phyloP scores from a whole-genome alignment of 2,888 invertebrate species.

The Conomelus anceps region DNA sequence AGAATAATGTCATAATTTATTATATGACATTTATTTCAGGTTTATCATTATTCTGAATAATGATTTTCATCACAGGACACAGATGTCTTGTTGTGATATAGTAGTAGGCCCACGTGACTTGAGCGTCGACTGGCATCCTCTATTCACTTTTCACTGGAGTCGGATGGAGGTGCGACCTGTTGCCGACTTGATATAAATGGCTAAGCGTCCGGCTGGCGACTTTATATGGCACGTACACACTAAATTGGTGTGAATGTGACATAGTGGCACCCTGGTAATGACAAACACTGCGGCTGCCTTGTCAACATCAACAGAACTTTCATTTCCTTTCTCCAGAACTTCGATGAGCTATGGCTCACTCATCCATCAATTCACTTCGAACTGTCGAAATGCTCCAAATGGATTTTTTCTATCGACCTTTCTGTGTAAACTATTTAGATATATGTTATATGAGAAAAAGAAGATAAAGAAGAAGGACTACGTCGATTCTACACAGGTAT shows the following conservation, averaged over 20 bases:
- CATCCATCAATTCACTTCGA: not conserved
- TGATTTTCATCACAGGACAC: not conserved
- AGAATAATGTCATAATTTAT: no score
- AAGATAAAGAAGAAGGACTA: not conserved
- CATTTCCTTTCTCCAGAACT: not conserved
- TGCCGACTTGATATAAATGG: not conserved
- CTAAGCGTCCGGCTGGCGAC: not conserved
- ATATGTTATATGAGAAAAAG: not conserved
- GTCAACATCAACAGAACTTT: not conserved
- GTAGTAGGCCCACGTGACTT: not conserved
- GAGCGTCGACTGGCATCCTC: not conserved
- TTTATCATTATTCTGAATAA: no score
- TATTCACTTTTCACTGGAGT: not conserved
- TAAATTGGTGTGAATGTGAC: not conserved
- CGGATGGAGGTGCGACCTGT: not conserved
- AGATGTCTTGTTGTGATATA: not conserved
- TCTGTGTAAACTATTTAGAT: not conserved
- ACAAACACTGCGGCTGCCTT: not conserved
- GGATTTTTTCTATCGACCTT: not conserved
- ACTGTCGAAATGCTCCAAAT: not conserved
- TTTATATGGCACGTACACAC: not conserved
- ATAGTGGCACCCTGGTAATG: not conserved
- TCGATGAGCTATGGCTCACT: not conserved
- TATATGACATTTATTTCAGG: no score
- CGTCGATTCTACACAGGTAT: not conserved